Conservation (phyloP, 2,888 invertebrate species). For the Pristionchus maxplancki region DNA sequence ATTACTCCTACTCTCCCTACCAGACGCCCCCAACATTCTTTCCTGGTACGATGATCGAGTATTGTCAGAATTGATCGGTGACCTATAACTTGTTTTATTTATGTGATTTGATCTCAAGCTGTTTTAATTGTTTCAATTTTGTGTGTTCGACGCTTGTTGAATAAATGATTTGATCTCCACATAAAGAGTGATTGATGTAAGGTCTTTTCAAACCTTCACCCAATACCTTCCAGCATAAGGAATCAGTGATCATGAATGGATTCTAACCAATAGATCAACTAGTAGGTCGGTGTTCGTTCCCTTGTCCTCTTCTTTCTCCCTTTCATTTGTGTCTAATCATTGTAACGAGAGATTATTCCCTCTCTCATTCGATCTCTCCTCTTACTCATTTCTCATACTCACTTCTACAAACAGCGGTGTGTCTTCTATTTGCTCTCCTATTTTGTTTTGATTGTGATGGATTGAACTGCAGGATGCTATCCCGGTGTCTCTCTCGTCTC, state of each 20-base stretch:
- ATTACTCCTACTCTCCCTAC: background rate
- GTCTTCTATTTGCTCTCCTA: background rate
- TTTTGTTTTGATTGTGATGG: background rate
- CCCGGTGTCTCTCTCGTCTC: conserved; percentile 43
- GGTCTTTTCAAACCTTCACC: background rate
- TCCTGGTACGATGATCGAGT: background rate
- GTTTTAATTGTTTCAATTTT: conserved; percentile 9
- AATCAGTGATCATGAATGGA: background rate
- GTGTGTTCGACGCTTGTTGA: background rate
- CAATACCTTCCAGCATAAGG: background rate
- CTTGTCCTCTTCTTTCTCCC: background rate
- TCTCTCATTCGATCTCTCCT: background rate
- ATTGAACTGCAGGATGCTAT: conserved; percentile 42
- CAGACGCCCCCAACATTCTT: background rate
- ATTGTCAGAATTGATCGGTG: background rate
- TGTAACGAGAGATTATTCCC: background rate
- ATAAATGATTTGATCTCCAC: conserved; percentile 19
- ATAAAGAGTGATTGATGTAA: background rate
- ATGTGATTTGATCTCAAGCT: conserved; percentile 26
- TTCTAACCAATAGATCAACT: background rate
- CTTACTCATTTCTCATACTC: conserved; percentile 5
- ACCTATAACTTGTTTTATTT: background rate
- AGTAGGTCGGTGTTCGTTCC: background rate
- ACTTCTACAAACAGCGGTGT: background rate
- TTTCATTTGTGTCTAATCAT: background rate